Evolutionary conservation across 2,113 vertebrate genomes (phyloP), one percentile per base, ranked within the genome.

Genomic region (Hucho hucho): DNA sequence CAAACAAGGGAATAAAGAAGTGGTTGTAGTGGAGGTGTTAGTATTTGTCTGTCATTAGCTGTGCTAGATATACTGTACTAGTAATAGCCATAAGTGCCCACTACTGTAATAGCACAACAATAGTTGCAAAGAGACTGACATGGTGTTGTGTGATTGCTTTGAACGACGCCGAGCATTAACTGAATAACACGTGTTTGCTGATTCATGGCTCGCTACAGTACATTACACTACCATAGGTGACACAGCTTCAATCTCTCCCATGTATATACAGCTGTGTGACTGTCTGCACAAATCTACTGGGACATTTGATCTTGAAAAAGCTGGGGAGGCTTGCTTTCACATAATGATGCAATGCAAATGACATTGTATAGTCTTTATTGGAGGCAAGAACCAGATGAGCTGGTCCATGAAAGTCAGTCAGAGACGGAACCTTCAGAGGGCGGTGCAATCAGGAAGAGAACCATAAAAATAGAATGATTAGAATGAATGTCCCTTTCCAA

Each of bases 61-160:
- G 22, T 71, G 76, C 65, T 70, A 69, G 76, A 53, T 72, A 64
- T 16, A 16, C 14, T 14, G 47, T 49, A 49, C 47, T 49, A 49
- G 47, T 49, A 49, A 49, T 12, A 49, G 47, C 12, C 16, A 49
- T 49, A 49, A 49, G 3, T 16, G 3, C 14, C 47, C 53, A 16
- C 13, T 81, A 69, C 56, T 9, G n/a, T 25, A 65, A 22, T 37
- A 37, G 64, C 75, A 75, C 79, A 70, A 64, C 67, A 85, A 79
- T 84, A 83, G 90, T 90, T 88, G 89, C 87, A 89, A 87, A 82
- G 87, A 84, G 79, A 91, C 86, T 11, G 7, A 64, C 28, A n/a
- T 81, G 78, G 69, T n/a, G 63, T 76, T 80, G 79, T 77, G 83
- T 70, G 79, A 81, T 66, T 84, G 74, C 47, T 74, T 85, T 53